Percentiles rank a stretch among this genome's conserved stretches.
Evolutionary conservation across 2,888 invertebrate species (phyloP).

Genomic region (Stenodema calcarata): DNA sequence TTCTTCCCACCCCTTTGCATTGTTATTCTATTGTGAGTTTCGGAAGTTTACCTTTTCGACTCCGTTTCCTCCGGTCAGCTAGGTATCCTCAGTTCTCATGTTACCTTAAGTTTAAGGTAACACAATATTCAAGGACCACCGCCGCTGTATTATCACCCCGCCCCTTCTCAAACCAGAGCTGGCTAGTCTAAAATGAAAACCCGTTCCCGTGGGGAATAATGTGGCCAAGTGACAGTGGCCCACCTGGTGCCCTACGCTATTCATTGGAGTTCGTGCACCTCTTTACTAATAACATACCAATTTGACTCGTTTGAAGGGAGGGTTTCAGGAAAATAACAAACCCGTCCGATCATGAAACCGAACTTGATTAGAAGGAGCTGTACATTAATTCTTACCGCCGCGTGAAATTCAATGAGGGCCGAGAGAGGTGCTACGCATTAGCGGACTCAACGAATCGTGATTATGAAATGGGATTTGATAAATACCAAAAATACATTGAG

Average conservation of each 20-base stretch:
- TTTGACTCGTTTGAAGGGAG: neutral
- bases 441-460: too few relatives aligned
- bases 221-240: neutral
- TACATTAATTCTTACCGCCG: neutral
- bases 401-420: too few relatives aligned
- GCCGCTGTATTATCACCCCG: neutral
- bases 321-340: neutral
- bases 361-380: neutral
- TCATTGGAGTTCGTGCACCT: neutral
- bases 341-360: neutral
- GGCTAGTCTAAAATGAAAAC: neutral
- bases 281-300: neutral
- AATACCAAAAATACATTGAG: too few relatives aligned
- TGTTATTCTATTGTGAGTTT: neutral
- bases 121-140: neutral
- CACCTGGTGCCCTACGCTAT: neutral
- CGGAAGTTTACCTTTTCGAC: neutral
- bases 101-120: neutral
- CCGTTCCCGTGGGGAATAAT: neutral
- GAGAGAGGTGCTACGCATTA: too few relatives aligned
- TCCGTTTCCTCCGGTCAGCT: neutral
- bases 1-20: neutral
- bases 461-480: too few relatives aligned
- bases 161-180: neutral
- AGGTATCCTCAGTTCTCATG: neutral